phyloP scores from a whole-genome alignment of 2,113 vertebrate species.

The Muntiacus muntjak region DNA sequence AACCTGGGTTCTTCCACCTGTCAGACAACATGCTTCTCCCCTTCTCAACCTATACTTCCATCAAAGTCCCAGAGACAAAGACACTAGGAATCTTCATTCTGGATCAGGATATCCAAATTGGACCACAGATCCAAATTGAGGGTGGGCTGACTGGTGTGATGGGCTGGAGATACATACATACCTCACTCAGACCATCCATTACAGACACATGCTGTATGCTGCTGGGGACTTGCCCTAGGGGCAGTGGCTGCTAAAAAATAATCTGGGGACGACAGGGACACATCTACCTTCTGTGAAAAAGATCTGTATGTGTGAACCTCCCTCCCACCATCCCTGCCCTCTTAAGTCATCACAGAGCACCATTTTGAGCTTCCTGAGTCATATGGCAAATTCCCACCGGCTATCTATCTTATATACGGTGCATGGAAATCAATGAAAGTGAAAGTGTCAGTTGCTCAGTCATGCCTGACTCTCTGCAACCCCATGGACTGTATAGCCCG shows the following conservation, averaged over 20 bases:
- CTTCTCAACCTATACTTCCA: background rate
- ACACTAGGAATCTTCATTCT: background rate
- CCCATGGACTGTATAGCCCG: background rate
- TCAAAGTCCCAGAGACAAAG: background rate
- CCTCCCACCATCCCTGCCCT: background rate
- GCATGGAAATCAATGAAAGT: background rate
- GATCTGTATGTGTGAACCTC: background rate
- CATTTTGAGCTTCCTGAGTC: background rate
- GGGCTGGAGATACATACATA: background rate
- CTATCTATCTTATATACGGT: background rate
- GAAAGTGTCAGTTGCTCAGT: background rate
- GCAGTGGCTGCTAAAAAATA: background rate
- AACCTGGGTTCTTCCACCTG: background rate
- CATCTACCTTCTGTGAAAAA: background rate
- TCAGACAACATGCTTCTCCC: background rate
- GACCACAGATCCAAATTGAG: background rate
- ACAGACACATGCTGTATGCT: fast-evolving
- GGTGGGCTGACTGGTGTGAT: background rate
- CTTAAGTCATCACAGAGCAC: background rate
- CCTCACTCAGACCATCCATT: background rate
- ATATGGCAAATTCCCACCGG: background rate
- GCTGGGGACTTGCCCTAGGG: background rate
- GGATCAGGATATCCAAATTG: background rate
- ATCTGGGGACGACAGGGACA: background rate
- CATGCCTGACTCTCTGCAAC: background rate